These are phyloP conservation scores for Alces alces DNA, from an alignment of 2,113 vertebrate genomes.

Conservation along the genomic window DNA sequence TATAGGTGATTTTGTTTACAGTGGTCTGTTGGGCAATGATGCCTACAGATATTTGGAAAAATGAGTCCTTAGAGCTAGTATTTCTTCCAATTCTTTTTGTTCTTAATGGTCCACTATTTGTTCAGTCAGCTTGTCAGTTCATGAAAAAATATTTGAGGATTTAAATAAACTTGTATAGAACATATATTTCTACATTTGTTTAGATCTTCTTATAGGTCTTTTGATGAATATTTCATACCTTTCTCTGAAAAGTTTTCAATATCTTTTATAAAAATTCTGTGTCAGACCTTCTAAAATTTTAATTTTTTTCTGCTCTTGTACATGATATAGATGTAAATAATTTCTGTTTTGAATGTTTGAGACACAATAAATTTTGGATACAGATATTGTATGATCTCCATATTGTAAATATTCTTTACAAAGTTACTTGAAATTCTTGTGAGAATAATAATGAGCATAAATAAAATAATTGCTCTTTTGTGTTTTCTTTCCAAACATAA, in stretches of 20 bases:
- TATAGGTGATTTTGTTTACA: background rate
- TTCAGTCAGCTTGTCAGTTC: background rate
- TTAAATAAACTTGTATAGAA: background rate
- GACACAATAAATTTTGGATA: background rate
- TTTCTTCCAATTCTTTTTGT: background rate
- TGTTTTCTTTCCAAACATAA: background rate
- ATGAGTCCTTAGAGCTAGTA: background rate
- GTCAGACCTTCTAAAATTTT: background rate
- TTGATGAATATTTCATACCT: background rate
- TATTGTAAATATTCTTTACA: background rate
- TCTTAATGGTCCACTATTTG: background rate
- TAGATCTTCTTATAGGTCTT: background rate
- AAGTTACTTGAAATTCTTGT: background rate
- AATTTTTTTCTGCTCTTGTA: background rate
- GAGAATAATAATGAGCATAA: background rate
- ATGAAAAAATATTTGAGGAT: background rate
- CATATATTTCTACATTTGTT: background rate
- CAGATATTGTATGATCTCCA: background rate
- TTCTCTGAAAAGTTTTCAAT: background rate
- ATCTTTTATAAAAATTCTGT: background rate
- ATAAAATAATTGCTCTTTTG: background rate
- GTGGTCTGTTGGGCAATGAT: background rate
- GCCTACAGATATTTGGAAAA: background rate
- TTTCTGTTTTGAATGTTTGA: background rate
- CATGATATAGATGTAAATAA: background rate